phyloP scores from a whole-genome alignment of 2,797 vertebrate genomes.

The Pantherophis vulpinus region DNA sequence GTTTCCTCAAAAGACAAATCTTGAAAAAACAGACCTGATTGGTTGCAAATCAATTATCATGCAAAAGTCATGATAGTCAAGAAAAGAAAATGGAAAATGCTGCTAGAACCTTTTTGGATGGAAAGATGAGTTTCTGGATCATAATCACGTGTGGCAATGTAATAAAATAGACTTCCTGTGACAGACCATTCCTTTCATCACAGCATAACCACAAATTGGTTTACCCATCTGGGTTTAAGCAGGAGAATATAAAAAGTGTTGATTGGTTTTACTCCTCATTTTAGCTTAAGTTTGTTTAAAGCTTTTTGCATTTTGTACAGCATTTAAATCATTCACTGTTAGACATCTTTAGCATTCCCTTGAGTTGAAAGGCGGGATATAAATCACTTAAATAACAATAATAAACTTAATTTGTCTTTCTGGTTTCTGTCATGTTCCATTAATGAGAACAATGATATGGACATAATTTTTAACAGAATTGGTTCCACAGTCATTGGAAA shows the following conservation, averaged over 20 bases:
- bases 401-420: background rate
- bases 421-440: background rate
- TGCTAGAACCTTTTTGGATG: background rate
- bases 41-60: background rate
- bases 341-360: background rate
- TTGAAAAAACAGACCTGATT: background rate
- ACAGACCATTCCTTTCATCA: background rate
- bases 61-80: background rate
- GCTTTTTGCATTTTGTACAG: background rate
- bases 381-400: background rate
- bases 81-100: background rate
- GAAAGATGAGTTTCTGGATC: background rate
- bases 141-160: background rate
- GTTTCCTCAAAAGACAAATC: background rate
- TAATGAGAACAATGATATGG: background rate
- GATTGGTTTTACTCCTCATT: background rate
- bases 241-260: constrained; percentile 3
- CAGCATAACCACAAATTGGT: background rate
- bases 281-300: background rate
- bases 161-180: background rate
- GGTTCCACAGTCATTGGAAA: background rate
- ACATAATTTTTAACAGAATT: background rate
- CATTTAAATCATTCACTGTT: background rate
- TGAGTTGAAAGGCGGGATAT: background rate
- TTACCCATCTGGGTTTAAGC: background rate